phyloP scores from a whole-genome alignment of 2,113 vertebrate species.

The Butorides virescens region DNA sequence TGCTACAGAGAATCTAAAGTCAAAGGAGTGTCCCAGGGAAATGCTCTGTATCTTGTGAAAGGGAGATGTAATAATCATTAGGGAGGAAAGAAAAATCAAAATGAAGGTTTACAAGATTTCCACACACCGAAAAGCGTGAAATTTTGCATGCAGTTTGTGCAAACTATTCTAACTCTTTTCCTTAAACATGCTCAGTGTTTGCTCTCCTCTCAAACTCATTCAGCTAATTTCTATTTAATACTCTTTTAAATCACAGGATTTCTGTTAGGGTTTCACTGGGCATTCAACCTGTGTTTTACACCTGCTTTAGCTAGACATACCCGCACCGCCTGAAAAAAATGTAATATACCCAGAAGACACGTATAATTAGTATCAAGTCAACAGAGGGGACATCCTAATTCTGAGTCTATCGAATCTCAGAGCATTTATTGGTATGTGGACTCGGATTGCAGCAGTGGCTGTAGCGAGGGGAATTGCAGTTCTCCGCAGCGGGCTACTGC shows the following conservation, averaged over 20 bases:
- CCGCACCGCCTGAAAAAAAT: not conserved
- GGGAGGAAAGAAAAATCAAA: not conserved
- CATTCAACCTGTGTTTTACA: not conserved
- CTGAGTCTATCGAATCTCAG: not conserved
- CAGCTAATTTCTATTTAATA: not conserved
- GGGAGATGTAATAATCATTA: not conserved
- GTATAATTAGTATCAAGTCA: not conserved
- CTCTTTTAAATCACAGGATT: not conserved
- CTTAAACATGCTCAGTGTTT: not conserved
- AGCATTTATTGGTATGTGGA: not conserved
- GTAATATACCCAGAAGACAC: not conserved
- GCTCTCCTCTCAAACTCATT: not conserved
- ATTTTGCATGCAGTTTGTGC: not conserved
- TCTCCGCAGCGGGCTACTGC: not conserved
- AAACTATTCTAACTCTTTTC: not conserved
- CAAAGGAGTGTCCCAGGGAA: not conserved
- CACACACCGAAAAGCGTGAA: not conserved
- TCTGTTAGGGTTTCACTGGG: not conserved
- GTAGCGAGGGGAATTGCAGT: not conserved
- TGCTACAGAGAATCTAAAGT: not conserved
- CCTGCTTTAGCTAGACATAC: not conserved
- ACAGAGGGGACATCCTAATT: not conserved
- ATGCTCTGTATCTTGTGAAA: not conserved
- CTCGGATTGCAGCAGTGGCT: not conserved
- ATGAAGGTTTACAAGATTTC: not conserved